phyloP scores from a whole-genome alignment of 1,140 invertebrate species.

The Macrobrachium nipponense region DNA sequence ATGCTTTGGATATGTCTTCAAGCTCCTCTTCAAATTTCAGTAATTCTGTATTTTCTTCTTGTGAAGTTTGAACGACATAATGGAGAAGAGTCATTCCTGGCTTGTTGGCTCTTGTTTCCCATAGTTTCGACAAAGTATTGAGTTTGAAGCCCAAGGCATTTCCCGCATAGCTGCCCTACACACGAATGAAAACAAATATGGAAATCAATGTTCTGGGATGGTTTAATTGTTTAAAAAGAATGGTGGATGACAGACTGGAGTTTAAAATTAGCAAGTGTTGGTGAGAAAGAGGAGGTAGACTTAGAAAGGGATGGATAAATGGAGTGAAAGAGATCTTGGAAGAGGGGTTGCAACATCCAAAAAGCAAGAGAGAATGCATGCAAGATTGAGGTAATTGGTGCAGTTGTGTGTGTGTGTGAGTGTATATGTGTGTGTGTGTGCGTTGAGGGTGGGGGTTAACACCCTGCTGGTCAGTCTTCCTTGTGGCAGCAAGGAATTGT shows the following conservation, averaged over 20 bases:
- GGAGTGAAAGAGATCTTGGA: neutral
- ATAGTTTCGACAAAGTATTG: slow-evolving; percentile 92
- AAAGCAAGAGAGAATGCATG: neutral
- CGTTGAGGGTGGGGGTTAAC: too few relatives aligned
- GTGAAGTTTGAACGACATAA: slow-evolving; percentile 89
- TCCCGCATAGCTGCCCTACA: slow-evolving; percentile 92
- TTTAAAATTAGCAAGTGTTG: too few relatives aligned
- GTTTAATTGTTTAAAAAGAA: too few relatives aligned
- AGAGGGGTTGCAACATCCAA: neutral
- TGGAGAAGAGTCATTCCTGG: slow-evolving; percentile 97
- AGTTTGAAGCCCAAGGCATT: slow-evolving; percentile 96
- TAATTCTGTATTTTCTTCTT: slow-evolving; percentile 83
- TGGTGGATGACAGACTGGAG: too few relatives aligned
- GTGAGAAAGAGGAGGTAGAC: neutral
- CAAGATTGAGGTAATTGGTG: neutral
- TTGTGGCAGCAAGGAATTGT: too few relatives aligned
- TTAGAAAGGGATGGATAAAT: neutral
- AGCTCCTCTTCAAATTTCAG: slow-evolving; percentile 84
- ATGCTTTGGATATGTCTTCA: slow-evolving; percentile 84
- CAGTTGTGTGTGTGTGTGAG: slow-evolving; percentile 61
- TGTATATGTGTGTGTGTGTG: slow-evolving; percentile 62
- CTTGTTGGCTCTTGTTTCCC: slow-evolving; percentile 95
- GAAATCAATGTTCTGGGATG: neutral
- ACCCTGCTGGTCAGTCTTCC: too few relatives aligned
- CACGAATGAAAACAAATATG: neutral